Conservation (phyloP, 2,113 vertebrate species). For the Toxotes chatareus region DNA sequence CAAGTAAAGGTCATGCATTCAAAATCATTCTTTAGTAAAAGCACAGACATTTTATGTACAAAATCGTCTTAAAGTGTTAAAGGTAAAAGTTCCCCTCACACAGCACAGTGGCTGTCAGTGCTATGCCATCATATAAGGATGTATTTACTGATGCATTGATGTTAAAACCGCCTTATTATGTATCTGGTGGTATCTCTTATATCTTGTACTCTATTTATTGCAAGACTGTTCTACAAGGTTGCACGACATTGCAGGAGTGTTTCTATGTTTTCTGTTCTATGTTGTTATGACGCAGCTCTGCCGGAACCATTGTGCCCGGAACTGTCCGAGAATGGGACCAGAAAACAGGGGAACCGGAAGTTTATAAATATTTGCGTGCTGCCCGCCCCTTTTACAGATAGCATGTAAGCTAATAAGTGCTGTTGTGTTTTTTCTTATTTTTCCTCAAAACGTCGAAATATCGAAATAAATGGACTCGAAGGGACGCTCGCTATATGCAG, state of each 20-base stretch:
- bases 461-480: constrained; percentile 66
- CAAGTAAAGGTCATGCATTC: too few relatives aligned
- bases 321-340: constrained; percentile 5
- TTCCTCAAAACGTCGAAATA: not conserved
- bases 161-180: too few relatives aligned
- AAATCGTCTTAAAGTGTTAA: too few relatives aligned
- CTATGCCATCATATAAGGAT: too few relatives aligned
- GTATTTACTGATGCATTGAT: too few relatives aligned
- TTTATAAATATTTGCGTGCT: not conserved
- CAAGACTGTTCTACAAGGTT: not conserved
- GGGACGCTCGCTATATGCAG: constrained; percentile 53
- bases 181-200: not conserved
- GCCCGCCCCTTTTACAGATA: not conserved
- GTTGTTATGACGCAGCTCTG: not conserved
- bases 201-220: not conserved
- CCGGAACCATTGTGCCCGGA: constrained; percentile 45
- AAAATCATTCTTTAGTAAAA: too few relatives aligned
- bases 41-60: too few relatives aligned
- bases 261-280: not conserved
- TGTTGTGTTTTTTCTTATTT: not conserved
- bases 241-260: not conserved
- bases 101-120: too few relatives aligned
- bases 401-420: constrained; percentile 45
- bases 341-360: constrained; percentile 47
- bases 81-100: too few relatives aligned